Base-by-base conservation (phyloP, 2,113 vertebrate species). In the Macquaria ambigua region DNA sequence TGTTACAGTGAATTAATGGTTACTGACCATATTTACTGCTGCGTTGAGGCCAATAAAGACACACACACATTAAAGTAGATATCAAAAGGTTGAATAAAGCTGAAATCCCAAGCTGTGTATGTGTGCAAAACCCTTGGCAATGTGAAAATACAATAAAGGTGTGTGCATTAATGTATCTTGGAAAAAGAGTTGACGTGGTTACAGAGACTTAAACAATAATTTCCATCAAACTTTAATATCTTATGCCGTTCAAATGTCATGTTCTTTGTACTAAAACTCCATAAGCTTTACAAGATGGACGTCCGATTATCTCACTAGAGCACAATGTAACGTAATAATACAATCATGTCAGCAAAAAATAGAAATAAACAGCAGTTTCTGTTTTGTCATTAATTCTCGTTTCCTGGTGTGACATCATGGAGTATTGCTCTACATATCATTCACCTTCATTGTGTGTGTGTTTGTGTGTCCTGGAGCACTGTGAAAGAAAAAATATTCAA, bases 401-500 rank as follows among this genome's bases (percentile, higher is more conserved):
- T 78, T 84, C 3, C 58, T 70, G 4, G 2, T 41, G 56, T 82
- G 66, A 70, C 56, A 28, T 78, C 23, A 68, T 66, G n/a, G 8
- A 21, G 34, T 41, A 41, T 15, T 21, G 1, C 12, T 58, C 8
- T 25, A 59, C 28, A 25, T 12, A 4, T 62, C 41, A 72, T 28
- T 69, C 7, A 67, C 43, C 43, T 78, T 15, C 4, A 41, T n/a
- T 67, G 21, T 77, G 41, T 34, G 48, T 69, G 16, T 23, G 20
- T 56, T 10, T 62, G 28, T 76, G 37, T 46, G 28, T 12, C 23
- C 18, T 20, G 4, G 58, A 21, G 41, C 0, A 1, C 4, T 75
- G 23, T 21, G 15, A 53, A 62, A 39, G 16, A 61, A 18, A 41
- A 43, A 64, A 55, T 8, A 59, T 21, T 55, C 0, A n/a, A 55